Base-by-base conservation (phyloP, 1,140 invertebrate genomes). In the Macrobrachium nipponense region DNA sequence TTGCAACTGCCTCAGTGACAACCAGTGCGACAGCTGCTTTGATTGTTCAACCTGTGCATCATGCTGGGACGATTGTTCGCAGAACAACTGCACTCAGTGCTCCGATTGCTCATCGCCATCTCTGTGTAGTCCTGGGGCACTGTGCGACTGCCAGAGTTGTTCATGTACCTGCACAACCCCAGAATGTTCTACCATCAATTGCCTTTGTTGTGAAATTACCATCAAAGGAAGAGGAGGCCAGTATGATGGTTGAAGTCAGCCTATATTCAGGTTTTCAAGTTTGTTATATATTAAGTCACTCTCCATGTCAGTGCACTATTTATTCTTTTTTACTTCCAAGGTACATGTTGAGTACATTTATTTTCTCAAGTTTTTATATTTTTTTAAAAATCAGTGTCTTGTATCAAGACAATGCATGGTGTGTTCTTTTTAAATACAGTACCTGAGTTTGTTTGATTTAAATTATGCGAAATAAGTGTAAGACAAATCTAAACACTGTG, bases 151-250 rank as follows among this genome's bases (percentile, higher is more conserved):
- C 36, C 43, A 43, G 18, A 75, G 72, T 15, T 82, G 81, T n/a
- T 44, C 81, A 18, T 70, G 77, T 7, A 20, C 58, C 27, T 86
- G 80, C 18, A 73, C 83, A 10, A 44, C 83, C 10, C 83, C 83
- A 4, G 76, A 86, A 27, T 86, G 83, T 51, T 79, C 83, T 17
- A 86, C 83, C 18, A 86, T 86, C 36, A 86, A 86, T 51, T 86
- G 83, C 36, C 51, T 86, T 10, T 86, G 83, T 58, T 79, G 62
- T 80, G 83, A 86, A 61, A 73, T 86, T 5, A 86, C 83, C 17
- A 86, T 86, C 27, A 86, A 86, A 61, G 83, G 83, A 61, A 44
- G 77, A 20, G 83, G 62, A 14, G 51, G 20, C n/a, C 83, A 59
- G 36, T 62, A 60, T 59, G 83, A 79, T n/a, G 61, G 11, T n/a